Evolutionary conservation across 1,140 invertebrate species (phyloP), one percentile per base, ranked within the genome.

Genomic region (Heliothis virescens): DNA sequence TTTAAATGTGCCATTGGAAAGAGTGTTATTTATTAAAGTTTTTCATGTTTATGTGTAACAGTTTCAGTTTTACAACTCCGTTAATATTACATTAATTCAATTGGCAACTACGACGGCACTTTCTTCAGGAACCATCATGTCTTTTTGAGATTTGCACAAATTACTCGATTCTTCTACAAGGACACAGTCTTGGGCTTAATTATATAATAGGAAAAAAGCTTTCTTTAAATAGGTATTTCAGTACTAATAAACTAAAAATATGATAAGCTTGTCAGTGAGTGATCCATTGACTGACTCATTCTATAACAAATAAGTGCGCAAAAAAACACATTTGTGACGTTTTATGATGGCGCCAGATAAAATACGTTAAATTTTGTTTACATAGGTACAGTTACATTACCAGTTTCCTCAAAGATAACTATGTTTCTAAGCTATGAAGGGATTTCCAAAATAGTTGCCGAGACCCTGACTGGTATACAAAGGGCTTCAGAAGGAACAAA

Each of bases 251-350:
- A 48, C n/a, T 18, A 21, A 47, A 15, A 12, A 47, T 18, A 18
- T 47, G 62, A 65, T 65, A 65, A 65, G 10, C 9, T 4, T 48
- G 62, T 18, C 62, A 65, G 16, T 21, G 21, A 26, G 41, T 57
- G 16, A 65, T 65, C 62, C 10, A 48, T 65, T 65, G n/a, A 48
- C n/a, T 65, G 62, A 65, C 41, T 34, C 41, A 65, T 65, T 15
- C 10, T 41, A 16, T 65, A 12, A 9, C 16, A 18, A 57, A 18
- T 65, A 7, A 16, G 62, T 48, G 34, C 12, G n/a, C 15, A 65
- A 65, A 65, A 65, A 34, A 34, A 47, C 34, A 47, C 34, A 41
- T 41, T 11, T 16, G 11, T 48, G 29, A 63, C 47, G 34, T 16
- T 65, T 41, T 10, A 18, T 41, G 62, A 48, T 47, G 16, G 41